Evolutionary conservation across 1,140 invertebrate species (phyloP), one percentile per base, ranked within the genome.

Genomic region (Drosophila bifasciata): DNA sequence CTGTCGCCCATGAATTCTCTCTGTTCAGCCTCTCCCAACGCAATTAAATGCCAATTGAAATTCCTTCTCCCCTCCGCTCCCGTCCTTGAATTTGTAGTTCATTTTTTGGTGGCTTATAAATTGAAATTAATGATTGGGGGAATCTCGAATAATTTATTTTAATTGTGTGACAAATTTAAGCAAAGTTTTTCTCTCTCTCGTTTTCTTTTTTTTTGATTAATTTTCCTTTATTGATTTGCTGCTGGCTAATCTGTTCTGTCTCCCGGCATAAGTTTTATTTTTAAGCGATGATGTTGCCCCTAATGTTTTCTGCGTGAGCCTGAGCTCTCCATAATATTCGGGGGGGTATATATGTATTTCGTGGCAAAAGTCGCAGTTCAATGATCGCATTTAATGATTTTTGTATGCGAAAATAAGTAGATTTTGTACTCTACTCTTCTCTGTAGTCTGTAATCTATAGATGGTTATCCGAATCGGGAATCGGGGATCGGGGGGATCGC

Each of bases 331-430:
- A 32, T 58, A 15, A 40, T 41, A 55, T 23, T 53, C 25, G 40
- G 41, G 36, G 32, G 41, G n/a, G n/a, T n/a, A n/a, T n/a, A n/a
- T n/a, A n/a, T 81, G 70, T 71, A 53, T 67, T 78, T 77, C 57
- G 64, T 56, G 40, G 49, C 60, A 48, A 23, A 62, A 62, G 39
- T 36, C 64, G 43, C 72, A 57, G 81, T 86, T 86, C 81, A 86
- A 86, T 81, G 81, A 78, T 86, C 83, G 81, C 81, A 66, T 86
- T 88, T 86, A 86, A 86, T 86, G 81, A 88, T 78, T 86, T 85
- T 86, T 83, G 81, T 86, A 86, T 86, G 81, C 83, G 81, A 86
- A 86, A 86, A 88, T 86, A 86, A 86, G 81, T 86, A 86, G 83
- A 81, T 88, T 88, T 75, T 59, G 73, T 88, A 81, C 77, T 85